A percentile compares a stretch with the other conserved stretches of the same genome.
Evolutionary conservation across 2,888 invertebrate species (phyloP).

Genomic region (Cecidostiba fungosa): DNA sequence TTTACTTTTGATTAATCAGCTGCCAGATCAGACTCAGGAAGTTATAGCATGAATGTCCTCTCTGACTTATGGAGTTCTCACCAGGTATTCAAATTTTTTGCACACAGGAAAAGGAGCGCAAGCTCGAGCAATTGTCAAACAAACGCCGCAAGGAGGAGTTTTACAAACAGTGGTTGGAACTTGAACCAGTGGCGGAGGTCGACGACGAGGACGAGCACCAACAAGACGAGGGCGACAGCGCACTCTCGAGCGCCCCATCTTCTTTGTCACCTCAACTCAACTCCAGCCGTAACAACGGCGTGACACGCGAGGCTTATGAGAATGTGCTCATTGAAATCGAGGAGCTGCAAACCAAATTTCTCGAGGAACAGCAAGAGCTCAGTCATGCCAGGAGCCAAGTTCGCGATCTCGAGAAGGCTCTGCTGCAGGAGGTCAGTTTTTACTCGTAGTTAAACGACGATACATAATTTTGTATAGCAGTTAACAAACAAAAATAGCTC

Average conservation of each 20-base stretch:
- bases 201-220: slow-evolving; percentile 76
- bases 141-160: slow-evolving; percentile 76
- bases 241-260: slow-evolving; percentile 86
- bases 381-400: slow-evolving; percentile 81
- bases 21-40: too few species aligned
- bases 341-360: slow-evolving; percentile 72
- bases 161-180: slow-evolving; percentile 75
- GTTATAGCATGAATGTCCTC: too few species aligned
- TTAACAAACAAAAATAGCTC: too few species aligned
- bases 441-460: not conserved
- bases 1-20: too few species aligned
- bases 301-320: slow-evolving; percentile 77
- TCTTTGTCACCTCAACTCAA: slow-evolving; percentile 86
- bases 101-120: slow-evolving; percentile 74
- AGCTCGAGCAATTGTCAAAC: slow-evolving; percentile 75
- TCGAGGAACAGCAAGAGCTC: slow-evolving; percentile 80
- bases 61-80: too few species aligned
- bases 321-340: slow-evolving; percentile 76
- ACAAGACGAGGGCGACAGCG: slow-evolving; percentile 86
- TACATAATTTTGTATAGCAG: too few species aligned
- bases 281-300: slow-evolving; percentile 67
- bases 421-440: slow-evolving; percentile 78
- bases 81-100: too few species aligned
- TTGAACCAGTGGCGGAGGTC: slow-evolving; percentile 77
- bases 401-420: slow-evolving; percentile 80